Conservation (phyloP, 53 echinoderm and acorn worm species). For the Zoroaster sp. region DNA sequence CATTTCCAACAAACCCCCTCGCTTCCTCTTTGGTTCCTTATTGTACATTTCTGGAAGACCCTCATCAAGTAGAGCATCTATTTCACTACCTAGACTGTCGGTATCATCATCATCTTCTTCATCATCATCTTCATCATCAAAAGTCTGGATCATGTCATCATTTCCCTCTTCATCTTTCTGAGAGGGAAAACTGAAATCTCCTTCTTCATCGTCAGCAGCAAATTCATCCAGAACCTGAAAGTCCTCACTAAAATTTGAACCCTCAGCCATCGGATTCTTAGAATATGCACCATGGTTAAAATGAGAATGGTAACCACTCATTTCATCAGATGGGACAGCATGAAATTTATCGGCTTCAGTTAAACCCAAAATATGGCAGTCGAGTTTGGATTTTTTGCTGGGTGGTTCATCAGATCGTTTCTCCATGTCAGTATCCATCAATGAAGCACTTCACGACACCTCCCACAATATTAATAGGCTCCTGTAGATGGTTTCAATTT, state of each 20-base stretch:
- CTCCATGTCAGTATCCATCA: neutral
- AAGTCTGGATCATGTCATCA: neutral
- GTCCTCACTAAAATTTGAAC: neutral
- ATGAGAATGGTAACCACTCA: neutral
- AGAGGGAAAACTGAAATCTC: neutral
- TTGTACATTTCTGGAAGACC: constrained; percentile 63
- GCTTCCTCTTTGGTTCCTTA: constrained; percentile 64
- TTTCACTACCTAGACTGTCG: constrained; percentile 52
- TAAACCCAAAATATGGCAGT: neutral
- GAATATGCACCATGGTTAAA: neutral
- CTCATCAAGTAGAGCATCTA: constrained; percentile 85
- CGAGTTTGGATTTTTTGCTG: constrained; percentile 25
- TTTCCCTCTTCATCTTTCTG: neutral
- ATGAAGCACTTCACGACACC: neutral
- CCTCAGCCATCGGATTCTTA: neutral
- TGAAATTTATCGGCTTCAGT: constrained; percentile 11
- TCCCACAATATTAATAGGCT: neutral
- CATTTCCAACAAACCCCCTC: constrained; percentile 26
- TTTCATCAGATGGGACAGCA: neutral
- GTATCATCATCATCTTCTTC: constrained; percentile 27
- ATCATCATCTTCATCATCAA: constrained; percentile 35
- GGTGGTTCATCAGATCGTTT: neutral
- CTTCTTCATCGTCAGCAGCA: neutral
- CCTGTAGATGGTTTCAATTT: constrained; percentile 51
- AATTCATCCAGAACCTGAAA: constrained; percentile 16